Conservation (phyloP, 2,888 invertebrate species). For the Pasiphila rectangulata region DNA sequence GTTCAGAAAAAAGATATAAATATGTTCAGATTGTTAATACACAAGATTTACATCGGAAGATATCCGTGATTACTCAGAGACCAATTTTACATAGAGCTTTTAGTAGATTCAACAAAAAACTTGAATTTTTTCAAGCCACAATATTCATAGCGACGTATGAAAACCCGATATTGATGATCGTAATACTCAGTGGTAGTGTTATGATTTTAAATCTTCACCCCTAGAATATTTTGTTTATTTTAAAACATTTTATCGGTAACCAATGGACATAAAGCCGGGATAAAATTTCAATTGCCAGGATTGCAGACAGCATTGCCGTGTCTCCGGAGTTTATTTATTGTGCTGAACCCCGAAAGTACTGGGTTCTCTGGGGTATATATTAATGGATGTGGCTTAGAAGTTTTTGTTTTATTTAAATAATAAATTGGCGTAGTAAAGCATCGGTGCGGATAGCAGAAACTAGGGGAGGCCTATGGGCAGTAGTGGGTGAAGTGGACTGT, state of each 20-base stretch:
- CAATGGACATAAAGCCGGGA: conserved; percentile 72
- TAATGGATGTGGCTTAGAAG: conserved; percentile 40
- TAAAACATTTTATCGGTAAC: conserved; percentile 66
- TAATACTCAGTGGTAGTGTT: conserved; percentile 45
- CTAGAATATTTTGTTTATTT: conserved; percentile 65
- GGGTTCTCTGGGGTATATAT: conserved; percentile 32
- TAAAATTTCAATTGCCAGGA: conserved; percentile 77
- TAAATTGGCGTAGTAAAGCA: no score
- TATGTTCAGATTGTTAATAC: no score
- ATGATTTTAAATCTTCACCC: conserved; percentile 57
- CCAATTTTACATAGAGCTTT: no score
- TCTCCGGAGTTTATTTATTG: conserved; percentile 75
- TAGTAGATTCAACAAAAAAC: no score
- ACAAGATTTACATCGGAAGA: no score
- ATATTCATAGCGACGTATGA: conserved; percentile 17
- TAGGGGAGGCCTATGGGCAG: no score
- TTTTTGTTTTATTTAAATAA: neutral
- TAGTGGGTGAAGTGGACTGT: no score
- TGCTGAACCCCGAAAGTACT: conserved; percentile 60
- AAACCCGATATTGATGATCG: conserved; percentile 27
- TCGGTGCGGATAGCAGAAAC: no score
- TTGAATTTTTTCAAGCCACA: conserved; percentile 8
- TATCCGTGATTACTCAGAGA: no score
- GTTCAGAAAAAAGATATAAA: no score
- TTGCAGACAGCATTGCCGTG: conserved; percentile 68